Evolutionary conservation across 2,113 vertebrate species (phyloP).

Genomic region (Gracilinanus agilis): DNA sequence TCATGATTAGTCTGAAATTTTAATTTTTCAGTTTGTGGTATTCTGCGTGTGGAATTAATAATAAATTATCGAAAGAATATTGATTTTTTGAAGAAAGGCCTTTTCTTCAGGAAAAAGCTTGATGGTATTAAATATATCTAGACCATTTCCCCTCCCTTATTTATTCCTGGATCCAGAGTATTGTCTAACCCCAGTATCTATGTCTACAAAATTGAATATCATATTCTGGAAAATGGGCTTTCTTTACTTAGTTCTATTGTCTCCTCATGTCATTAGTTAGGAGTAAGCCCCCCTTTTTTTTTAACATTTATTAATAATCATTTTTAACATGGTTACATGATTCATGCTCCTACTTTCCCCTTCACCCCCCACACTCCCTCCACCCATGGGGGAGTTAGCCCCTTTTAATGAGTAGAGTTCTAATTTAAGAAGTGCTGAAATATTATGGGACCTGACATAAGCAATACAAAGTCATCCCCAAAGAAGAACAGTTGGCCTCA

Average conservation of each 20-base stretch:
- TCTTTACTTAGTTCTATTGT: not conserved
- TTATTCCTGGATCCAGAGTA: not conserved
- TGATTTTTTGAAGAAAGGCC: not conserved
- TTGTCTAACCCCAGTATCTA: not conserved
- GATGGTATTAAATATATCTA: not conserved
- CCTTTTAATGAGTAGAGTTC: not conserved
- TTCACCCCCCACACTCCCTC: too few species aligned
- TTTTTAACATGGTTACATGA: too few species aligned
- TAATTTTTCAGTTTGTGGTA: not conserved
- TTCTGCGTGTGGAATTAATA: not conserved
- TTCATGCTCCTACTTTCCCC: too few species aligned
- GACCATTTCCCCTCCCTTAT: not conserved
- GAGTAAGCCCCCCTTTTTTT: too few species aligned
- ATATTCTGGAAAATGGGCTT: not conserved
- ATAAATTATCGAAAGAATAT: not conserved
- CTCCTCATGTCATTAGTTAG: not conserved
- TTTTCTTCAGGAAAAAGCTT: not conserved
- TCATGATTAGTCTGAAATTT: not conserved
- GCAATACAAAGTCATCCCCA: not conserved
- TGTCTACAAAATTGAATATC: not conserved
- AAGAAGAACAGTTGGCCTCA: not conserved
- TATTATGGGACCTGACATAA: not conserved
- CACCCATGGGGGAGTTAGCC: too few species aligned
- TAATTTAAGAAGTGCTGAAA: not conserved
- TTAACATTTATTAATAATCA: too few species aligned